A percentile compares a stretch with the other conserved stretches of the same genome.
These are phyloP conservation scores for Parotia lawesii DNA, from an alignment of 2,113 vertebrate species.

Conservation along the genomic window DNA sequence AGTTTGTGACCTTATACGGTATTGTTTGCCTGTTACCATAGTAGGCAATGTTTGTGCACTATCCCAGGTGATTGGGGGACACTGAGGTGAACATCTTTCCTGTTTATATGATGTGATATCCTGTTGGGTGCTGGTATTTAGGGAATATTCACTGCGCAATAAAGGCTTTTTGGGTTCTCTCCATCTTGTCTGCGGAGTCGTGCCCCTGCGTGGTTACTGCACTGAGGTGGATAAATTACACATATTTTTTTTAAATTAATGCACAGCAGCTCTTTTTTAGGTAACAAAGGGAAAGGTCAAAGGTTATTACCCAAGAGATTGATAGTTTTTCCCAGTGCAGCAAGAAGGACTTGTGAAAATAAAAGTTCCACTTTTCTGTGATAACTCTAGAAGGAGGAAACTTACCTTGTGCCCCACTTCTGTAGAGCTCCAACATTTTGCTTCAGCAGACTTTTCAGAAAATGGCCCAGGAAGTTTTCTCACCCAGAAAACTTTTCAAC, in stretches of 20 bases:
- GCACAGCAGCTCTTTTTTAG: not conserved
- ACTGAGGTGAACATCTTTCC: too few relatives aligned
- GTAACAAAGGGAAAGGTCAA: not conserved
- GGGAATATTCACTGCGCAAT: too few relatives aligned
- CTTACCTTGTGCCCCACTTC: not conserved
- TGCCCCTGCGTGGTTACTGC: too few relatives aligned
- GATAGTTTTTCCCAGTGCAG: not conserved
- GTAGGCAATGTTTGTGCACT: too few relatives aligned
- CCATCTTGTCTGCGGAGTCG: too few relatives aligned
- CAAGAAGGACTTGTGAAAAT: not conserved
- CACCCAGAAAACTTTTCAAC: not conserved
- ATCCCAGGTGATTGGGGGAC: too few relatives aligned
- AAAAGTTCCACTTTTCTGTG: not conserved
- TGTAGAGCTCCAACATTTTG: not conserved
- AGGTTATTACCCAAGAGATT: not conserved
- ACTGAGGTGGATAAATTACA: not conserved
- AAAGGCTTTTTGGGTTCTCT: too few relatives aligned
- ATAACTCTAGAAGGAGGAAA: not conserved
- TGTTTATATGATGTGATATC: too few relatives aligned
- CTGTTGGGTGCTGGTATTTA: too few relatives aligned
- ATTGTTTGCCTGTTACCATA: too few relatives aligned
- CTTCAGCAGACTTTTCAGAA: not conserved
- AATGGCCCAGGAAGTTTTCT: not conserved
- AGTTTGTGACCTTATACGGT: too few relatives aligned
- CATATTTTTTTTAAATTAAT: not conserved